phyloP scores from a whole-genome alignment of 2,888 invertebrate species.

The Margaritifera margaritifera region DNA sequence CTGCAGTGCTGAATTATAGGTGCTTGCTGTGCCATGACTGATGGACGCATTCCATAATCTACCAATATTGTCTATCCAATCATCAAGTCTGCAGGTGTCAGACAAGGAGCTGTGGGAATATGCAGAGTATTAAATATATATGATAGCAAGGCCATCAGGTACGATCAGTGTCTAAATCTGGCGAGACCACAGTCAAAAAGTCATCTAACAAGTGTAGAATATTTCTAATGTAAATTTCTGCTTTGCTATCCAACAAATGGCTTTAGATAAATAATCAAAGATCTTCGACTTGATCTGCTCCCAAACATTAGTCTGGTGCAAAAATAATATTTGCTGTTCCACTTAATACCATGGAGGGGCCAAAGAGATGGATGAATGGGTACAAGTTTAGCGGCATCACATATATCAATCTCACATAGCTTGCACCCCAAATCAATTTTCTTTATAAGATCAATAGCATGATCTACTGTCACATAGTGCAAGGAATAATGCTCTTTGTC shows the following conservation, averaged over 20 bases:
- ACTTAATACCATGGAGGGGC: constrained; percentile 15
- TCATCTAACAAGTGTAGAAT: constrained; percentile 20
- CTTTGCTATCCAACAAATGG: constrained; percentile 18
- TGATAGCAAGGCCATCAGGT: constrained; percentile 7
- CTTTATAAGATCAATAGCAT: constrained; percentile 15
- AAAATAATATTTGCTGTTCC: constrained; percentile 14
- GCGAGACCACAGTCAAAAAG: constrained; percentile 2
- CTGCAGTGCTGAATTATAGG: no score
- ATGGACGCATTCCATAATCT: no score
- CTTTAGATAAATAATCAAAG: constrained; percentile 15
- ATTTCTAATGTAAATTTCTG: constrained; percentile 8
- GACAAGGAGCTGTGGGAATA: constrained; percentile 10
- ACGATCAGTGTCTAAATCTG: not conserved
- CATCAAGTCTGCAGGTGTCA: no score
- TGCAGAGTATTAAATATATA: constrained; percentile 10
- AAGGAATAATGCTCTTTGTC: constrained; percentile 16
- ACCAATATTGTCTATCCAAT: no score
- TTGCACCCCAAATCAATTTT: not conserved
- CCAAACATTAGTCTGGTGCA: constrained; percentile 16
- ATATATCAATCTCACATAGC: constrained; percentile 15
- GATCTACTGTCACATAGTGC: constrained; percentile 13
- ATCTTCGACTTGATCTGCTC: constrained; percentile 14
- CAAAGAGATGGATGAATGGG: constrained; percentile 7
- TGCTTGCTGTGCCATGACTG: no score
- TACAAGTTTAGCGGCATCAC: constrained; percentile 13